These are phyloP conservation scores for Albula glossodonta DNA, from an alignment of 2,113 vertebrate genomes.

Conservation along the genomic window DNA sequence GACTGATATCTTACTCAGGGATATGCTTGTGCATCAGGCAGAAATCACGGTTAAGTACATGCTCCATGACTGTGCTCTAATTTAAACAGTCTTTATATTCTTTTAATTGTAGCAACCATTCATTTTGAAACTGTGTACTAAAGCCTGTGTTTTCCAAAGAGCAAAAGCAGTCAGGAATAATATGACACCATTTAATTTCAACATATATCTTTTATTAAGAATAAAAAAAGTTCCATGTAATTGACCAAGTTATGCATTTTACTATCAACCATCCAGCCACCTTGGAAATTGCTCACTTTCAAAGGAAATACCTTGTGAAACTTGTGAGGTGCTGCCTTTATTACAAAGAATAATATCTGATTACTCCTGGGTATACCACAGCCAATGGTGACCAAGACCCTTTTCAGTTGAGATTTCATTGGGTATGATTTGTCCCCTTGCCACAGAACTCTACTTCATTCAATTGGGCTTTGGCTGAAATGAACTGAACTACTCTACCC, in stretches of 20 bases:
- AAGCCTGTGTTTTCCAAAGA: neutral
- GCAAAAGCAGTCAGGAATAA: neutral
- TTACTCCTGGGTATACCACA: neutral
- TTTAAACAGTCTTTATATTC: neutral
- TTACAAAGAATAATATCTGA: neutral
- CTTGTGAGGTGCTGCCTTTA: neutral
- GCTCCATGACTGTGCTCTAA: too few relatives aligned
- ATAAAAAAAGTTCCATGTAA: too few relatives aligned
- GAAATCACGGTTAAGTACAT: too few relatives aligned
- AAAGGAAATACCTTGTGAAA: neutral
- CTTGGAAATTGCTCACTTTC: neutral
- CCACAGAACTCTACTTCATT: conserved; percentile 5
- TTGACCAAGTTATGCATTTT: neutral
- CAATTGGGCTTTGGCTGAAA: neutral
- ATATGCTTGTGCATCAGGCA: neutral
- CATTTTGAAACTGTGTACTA: neutral
- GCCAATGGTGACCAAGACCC: neutral
- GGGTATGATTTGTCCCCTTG: neutral
- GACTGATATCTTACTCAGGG: neutral
- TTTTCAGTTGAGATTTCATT: neutral
- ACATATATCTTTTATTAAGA: neutral
- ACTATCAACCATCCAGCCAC: neutral
- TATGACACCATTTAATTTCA: neutral
- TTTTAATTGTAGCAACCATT: neutral
- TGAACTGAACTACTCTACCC: neutral